A percentile compares a stretch with the other conserved stretches of the same genome.
Conservation (phyloP, 2,888 invertebrate genomes). For the Limnephilus lunatus region DNA sequence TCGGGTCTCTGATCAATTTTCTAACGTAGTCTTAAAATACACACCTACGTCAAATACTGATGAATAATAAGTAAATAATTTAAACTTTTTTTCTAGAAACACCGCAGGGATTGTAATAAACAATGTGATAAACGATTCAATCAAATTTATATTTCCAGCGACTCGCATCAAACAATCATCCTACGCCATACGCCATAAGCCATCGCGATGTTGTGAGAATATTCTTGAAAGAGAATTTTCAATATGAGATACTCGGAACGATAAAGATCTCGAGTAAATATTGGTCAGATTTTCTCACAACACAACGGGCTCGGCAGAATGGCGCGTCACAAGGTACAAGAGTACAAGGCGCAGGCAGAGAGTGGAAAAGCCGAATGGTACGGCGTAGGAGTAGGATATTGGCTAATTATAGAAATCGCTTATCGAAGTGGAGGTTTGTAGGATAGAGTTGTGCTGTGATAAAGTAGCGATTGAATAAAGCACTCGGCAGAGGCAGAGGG, state of each 20-base stretch:
- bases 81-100: background rate
- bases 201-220: background rate
- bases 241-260: background rate
- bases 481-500: conserved; percentile 33
- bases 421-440: conserved; percentile 19
- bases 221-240: background rate
- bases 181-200: background rate
- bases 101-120: background rate
- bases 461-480: conserved; percentile 28
- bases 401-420: conserved; percentile 31
- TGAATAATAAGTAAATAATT: background rate
- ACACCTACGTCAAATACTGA: background rate
- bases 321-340: background rate
- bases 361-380: background rate
- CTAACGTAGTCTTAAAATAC: background rate
- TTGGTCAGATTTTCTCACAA: conserved; percentile 4
- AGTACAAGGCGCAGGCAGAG: background rate
- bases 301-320: background rate
- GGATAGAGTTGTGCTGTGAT: conserved; percentile 16
- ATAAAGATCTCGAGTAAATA: background rate
- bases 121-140: background rate
- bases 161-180: background rate
- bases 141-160: background rate
- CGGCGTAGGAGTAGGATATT: conserved; percentile 29
- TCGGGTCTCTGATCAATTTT: background rate